phyloP scores from a whole-genome alignment of 2,797 vertebrate species.

The Calcarius lapponicus region DNA sequence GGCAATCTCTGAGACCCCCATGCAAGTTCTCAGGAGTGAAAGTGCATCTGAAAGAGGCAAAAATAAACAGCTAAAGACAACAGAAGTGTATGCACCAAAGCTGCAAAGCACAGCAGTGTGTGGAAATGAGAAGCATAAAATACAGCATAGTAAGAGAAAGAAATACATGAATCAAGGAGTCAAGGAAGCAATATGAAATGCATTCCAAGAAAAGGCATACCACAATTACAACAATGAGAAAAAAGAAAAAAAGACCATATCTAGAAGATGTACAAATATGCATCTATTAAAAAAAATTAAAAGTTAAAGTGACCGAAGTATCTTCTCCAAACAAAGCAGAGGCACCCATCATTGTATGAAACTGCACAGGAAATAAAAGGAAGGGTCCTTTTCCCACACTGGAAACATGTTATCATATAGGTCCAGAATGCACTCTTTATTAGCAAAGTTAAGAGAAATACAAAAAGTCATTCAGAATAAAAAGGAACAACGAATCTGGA shows the following conservation, averaged over 20 bases:
- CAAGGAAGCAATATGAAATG: neutral
- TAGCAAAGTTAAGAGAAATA: neutral
- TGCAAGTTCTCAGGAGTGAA: neutral
- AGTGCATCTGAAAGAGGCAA: neutral
- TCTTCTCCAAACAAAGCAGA: neutral
- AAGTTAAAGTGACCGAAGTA: fast-evolving
- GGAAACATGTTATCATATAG: neutral
- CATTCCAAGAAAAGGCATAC: neutral
- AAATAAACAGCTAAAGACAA: neutral
- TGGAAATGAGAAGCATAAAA: neutral
- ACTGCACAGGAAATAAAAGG: neutral
- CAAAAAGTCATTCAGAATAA: neutral
- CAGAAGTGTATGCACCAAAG: neutral
- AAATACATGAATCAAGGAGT: neutral
- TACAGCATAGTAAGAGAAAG: neutral
- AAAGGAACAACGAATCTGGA: neutral
- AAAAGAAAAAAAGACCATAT: neutral
- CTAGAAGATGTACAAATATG: neutral
- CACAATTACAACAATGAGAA: neutral
- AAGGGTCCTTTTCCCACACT: neutral
- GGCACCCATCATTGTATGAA: neutral
- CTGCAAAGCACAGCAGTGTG: neutral
- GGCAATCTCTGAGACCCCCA: neutral
- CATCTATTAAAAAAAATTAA: neutral
- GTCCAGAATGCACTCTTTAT: neutral